A percentile compares a stretch with the other conserved stretches of the same genome.
These are phyloP conservation scores for Monopis laevigella DNA, from an alignment of 2,888 invertebrate species.

Conservation along the genomic window DNA sequence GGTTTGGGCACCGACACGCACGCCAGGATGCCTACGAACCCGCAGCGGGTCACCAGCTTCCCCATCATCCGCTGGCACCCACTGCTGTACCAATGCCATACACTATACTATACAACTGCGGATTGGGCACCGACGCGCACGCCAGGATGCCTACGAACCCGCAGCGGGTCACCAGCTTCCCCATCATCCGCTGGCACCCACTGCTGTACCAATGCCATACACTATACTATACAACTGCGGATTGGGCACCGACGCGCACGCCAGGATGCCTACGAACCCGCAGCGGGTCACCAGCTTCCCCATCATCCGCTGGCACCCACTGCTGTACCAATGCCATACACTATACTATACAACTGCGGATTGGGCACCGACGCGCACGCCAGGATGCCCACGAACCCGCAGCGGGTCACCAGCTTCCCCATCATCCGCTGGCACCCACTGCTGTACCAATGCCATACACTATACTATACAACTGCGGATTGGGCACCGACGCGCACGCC, in stretches of 20 bases:
- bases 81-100: no score
- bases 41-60: constrained; percentile 90
- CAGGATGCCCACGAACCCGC: constrained; percentile 95
- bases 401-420: constrained; percentile 88
- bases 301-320: constrained; percentile 65
- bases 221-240: no score
- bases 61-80: constrained; percentile 74
- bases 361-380: constrained; percentile 99
- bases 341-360: no score
- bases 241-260: constrained; percentile 98
- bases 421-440: no score
- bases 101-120: no score
- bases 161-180: constrained; percentile 89
- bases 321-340: no score
- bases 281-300: constrained; percentile 91
- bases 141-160: constrained; percentile 97
- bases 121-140: constrained; percentile 98
- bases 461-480: constrained; percentile 99
- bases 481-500: constrained; percentile 97
- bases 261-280: constrained; percentile 95
- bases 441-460: no score
- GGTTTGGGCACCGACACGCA: constrained; percentile 99
- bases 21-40: constrained; percentile 94
- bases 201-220: no score
- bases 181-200: constrained; percentile 70